Evolutionary conservation across 2,888 invertebrate species (phyloP), one percentile per base, ranked within the genome.

Genomic region (Digitonthophagus gazella): DNA sequence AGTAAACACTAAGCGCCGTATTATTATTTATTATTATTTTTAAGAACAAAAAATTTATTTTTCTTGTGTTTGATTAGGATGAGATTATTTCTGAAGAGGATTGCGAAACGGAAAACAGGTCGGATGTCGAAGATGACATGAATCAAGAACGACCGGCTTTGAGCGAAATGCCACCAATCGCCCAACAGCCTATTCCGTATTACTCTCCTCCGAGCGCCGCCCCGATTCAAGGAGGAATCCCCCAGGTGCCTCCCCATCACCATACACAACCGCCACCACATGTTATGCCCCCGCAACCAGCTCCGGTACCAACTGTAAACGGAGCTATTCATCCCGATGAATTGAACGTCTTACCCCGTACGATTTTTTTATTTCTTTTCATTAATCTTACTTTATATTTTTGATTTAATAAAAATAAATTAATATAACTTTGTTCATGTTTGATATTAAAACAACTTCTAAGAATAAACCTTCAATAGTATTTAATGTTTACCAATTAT

Each of bases 121-220:
- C 89, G 58, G 91, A 91, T 78, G 86, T 86, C 64, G 91, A 90
- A 77, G 90, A 90, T 76, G 90, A 90, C 74, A 86, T 83, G 72
- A 81, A 71, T 55, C 74, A 73, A 63, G 76, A 75, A 56, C 72
- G 74, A 11, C 74, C 73, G 18, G 69, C 70, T 18, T 58, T 66
- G 16, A 72, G 69, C 6, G 76, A 76, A 58, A 74, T 76, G 67
- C 75, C 74, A 18, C 78, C 72, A 67, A 72, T 74, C 19, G 67
- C 70, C 64, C 77, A 76, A 71, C 76, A 74, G 69, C 76, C 74
- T 76, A 80, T 73, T 61, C 78, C 76, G 16, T 81, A 79, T 67
- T 81, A 78, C 74, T 77, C 75, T 69, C 78, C 79, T 71, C 11
- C 61, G 66, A 73, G 75, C 54, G 75, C 78, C 15, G 80, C 79